Percentiles rank a stretch among this genome's conserved stretches.
Evolutionary conservation across 1,140 invertebrate genomes (phyloP).

Genomic region (Pemphigus obesinymphae): DNA sequence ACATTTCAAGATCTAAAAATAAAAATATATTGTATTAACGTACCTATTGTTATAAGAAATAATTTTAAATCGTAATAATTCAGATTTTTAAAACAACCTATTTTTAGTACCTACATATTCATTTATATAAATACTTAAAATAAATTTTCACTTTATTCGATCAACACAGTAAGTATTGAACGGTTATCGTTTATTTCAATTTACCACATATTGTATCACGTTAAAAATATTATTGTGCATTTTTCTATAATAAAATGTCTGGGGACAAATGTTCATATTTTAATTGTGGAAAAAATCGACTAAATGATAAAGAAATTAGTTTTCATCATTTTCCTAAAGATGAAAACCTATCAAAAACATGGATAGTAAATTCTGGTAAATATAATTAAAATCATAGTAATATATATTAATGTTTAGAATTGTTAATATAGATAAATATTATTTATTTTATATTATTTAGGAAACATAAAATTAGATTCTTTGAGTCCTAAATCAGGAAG

Average conservation of each 20-base stretch:
- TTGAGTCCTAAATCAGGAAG: neutral
- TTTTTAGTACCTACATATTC: neutral
- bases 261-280: too few relatives aligned
- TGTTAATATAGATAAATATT: neutral
- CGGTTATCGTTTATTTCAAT: too few relatives aligned
- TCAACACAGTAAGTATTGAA: neutral
- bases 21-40: neutral
- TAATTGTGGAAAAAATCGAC: neutral
- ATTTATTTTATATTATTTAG: too few relatives aligned
- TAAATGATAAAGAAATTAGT: neutral
- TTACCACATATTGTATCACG: neutral
- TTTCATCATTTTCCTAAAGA: too few relatives aligned
- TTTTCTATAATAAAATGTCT: neutral
- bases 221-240: neutral
- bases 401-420: neutral
- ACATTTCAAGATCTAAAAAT: too few relatives aligned
- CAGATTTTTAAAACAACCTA: neutral
- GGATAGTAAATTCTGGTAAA: neutral
- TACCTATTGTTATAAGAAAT: too few relatives aligned
- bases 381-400: neutral
- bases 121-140: neutral
- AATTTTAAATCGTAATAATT: too few relatives aligned
- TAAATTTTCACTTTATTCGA: neutral
- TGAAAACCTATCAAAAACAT: neutral
- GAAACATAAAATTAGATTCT: neutral